Percentiles rank a stretch among this genome's conserved stretches.
phyloP scores from a whole-genome alignment of 2,888 invertebrate species.

The Sicus ferrugineus region DNA sequence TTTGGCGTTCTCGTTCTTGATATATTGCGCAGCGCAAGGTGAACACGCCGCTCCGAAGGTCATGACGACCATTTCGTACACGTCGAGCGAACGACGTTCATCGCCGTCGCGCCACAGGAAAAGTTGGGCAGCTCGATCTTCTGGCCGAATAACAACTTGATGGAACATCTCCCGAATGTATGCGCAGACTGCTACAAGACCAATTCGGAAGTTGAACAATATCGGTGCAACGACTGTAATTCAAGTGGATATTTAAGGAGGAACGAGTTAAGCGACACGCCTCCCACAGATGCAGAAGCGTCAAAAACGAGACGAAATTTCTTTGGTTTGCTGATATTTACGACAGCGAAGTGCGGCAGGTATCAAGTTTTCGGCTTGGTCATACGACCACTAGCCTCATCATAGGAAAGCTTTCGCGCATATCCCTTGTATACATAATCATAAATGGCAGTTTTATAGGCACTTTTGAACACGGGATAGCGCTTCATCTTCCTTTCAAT shows the following conservation, averaged over 20 bases:
- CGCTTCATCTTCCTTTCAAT: slow-evolving; percentile 5
- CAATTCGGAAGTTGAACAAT: slow-evolving; percentile 54
- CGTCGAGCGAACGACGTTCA: slow-evolving; percentile 3
- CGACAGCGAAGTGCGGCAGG: not conserved
- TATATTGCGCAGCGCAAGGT: slow-evolving; percentile 31
- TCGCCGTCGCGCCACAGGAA: slow-evolving; percentile 36
- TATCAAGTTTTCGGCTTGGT: not conserved
- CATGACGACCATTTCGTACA: slow-evolving; percentile 36
- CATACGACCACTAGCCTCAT: not conserved
- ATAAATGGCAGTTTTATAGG: not conserved
- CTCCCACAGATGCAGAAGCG: slow-evolving; percentile 49
- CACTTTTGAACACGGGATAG: not conserved
- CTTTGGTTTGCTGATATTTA: slow-evolving; percentile 49
- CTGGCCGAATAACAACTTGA: slow-evolving; percentile 44
- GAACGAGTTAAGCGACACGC: slow-evolving; percentile 40
- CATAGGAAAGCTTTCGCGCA: not conserved
- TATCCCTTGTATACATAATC: not conserved
- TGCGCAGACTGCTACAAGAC: slow-evolving; percentile 49
- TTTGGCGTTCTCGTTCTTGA: slow-evolving; percentile 18
- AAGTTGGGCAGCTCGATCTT: slow-evolving; percentile 33
- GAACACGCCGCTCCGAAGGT: slow-evolving; percentile 39
- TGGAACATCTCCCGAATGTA: slow-evolving; percentile 52
- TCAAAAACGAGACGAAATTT: slow-evolving; percentile 51
- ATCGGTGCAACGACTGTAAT: slow-evolving; percentile 51
- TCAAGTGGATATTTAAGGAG: slow-evolving; percentile 52